phyloP scores from a whole-genome alignment of 2,113 vertebrate species.

The Triplophysa rosa region DNA sequence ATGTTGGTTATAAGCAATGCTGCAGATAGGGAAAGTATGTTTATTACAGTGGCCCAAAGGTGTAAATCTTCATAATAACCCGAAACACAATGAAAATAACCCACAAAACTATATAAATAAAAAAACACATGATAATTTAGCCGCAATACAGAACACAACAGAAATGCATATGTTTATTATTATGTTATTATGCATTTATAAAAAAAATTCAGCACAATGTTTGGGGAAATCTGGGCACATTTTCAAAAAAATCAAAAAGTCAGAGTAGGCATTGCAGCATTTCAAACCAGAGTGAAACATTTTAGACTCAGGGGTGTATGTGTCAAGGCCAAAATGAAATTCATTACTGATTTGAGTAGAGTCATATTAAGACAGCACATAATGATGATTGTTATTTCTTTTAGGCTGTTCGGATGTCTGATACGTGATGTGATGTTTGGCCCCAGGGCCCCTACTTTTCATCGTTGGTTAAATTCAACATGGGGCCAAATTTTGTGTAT shows the following conservation, averaged over 20 bases:
- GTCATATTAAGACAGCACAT: conserved; percentile 69
- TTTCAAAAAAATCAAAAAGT: no score
- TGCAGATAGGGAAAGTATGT: not conserved
- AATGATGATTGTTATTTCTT: conserved; percentile 69
- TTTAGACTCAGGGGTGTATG: conserved; percentile 38
- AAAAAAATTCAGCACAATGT: no score
- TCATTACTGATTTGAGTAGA: conserved; percentile 66
- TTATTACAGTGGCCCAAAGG: no score
- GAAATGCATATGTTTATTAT: no score
- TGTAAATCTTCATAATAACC: no score
- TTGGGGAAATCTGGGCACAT: no score
- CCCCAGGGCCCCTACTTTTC: conserved; percentile 28
- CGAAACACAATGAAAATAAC: no score
- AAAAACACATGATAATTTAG: no score
- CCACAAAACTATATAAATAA: no score
- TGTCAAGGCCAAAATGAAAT: conserved; percentile 68
- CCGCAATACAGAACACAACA: no score
- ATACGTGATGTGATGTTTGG: conserved; percentile 35
- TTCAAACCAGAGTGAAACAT: not conserved
- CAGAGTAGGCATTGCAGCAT: no score
- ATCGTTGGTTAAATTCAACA: conserved; percentile 19
- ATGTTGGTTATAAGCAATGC: not conserved
- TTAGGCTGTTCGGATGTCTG: conserved; percentile 44
- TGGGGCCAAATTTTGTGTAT: conserved; percentile 25
- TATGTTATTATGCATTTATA: no score